Conservation (phyloP, 2,113 vertebrate species). For the Condylura cristata region DNA sequence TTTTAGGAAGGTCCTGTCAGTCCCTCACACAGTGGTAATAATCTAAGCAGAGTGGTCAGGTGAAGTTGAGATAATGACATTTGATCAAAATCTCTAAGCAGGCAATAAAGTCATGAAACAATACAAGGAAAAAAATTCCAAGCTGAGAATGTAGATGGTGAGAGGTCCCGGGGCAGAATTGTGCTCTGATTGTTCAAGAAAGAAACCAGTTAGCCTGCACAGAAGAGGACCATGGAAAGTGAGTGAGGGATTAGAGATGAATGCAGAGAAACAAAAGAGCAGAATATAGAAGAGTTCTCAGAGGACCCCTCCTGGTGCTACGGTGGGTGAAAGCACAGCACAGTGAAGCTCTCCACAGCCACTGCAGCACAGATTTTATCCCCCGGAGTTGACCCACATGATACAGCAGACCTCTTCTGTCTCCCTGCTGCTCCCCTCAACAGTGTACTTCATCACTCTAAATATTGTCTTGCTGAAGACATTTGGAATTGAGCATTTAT, state of each 20-base stretch:
- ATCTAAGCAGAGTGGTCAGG: not conserved
- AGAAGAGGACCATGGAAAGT: not conserved
- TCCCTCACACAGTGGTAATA: not conserved
- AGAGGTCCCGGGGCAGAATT: not conserved
- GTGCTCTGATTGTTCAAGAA: not conserved
- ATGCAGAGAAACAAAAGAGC: not conserved
- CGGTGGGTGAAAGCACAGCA: too few species aligned
- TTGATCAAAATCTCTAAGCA: slow-evolving; percentile 12
- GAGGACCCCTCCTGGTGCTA: too few species aligned
- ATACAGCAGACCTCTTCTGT: too few species aligned
- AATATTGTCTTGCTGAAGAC: not conserved
- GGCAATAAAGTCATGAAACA: not conserved
- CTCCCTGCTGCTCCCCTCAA: too few species aligned
- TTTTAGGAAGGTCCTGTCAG: not conserved
- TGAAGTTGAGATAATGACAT: not conserved
- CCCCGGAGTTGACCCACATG: too few species aligned
- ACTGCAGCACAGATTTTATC: too few species aligned
- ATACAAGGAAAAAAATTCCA: not conserved
- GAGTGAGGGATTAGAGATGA: not conserved
- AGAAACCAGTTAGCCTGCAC: not conserved
- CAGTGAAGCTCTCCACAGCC: too few species aligned
- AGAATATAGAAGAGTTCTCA: not conserved
- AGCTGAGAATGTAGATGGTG: not conserved
- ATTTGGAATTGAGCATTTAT: not conserved
- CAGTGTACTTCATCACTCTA: too few species aligned